Conservation (phyloP, 2,113 vertebrate genomes). For the Isurus oxyrinchus region DNA sequence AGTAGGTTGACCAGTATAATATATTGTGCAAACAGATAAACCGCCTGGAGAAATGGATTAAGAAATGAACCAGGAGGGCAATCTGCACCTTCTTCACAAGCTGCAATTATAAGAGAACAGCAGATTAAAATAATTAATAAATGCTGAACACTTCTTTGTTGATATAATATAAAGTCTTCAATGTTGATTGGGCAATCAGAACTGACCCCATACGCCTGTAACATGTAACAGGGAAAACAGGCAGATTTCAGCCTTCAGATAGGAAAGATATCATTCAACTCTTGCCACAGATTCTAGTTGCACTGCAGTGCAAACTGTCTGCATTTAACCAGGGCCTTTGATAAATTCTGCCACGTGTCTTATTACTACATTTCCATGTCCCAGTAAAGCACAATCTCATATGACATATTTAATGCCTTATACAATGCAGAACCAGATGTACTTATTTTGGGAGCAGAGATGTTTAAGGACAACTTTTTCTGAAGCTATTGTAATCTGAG, state of each 20-base stretch:
- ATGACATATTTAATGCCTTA: neutral
- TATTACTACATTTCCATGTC: neutral
- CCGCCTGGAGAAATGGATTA: slow-evolving; percentile 81
- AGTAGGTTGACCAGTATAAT: slow-evolving; percentile 98
- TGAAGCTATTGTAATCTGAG: neutral
- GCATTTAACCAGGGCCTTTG: neutral
- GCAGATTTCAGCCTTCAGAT: neutral
- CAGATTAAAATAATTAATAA: neutral
- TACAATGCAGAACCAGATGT: neutral
- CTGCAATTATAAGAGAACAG: slow-evolving; percentile 53
- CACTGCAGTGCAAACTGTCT: neutral
- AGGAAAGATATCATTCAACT: neutral
- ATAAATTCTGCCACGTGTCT: neutral
- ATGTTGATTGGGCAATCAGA: neutral
- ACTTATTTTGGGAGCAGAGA: neutral
- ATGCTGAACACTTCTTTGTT: neutral
- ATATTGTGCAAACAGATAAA: slow-evolving; percentile 94
- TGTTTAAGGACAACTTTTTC: neutral
- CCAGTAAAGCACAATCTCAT: neutral
- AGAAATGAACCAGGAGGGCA: slow-evolving; percentile 85
- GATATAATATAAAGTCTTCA: slow-evolving; percentile 2
- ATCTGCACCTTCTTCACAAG: slow-evolving; percentile 55
- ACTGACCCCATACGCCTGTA: neutral
- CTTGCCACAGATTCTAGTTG: neutral
- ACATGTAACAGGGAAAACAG: neutral